Base-by-base conservation (phyloP, 2,113 vertebrate species). In the Pseudopodoces humilis region DNA sequence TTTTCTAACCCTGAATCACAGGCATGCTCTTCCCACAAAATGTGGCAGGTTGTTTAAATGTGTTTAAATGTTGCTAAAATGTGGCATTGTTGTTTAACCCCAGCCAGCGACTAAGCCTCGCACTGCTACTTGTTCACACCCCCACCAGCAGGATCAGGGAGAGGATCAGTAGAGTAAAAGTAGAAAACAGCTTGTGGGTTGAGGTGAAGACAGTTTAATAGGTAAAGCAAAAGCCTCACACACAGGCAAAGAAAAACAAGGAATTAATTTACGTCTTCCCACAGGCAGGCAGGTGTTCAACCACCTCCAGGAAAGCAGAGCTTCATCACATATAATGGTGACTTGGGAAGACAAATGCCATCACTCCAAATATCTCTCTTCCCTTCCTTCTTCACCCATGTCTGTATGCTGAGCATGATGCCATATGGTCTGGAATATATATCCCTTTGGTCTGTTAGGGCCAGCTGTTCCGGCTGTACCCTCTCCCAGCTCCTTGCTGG, bases 11-110 rank as follows among this genome's bases (percentile, higher is more conserved):
- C 33, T 7, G 24, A 74, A 70, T 33, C 49, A 52, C 37, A 76
- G 69, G 10, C n/a, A 31, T 2, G 2, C 7, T 62, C 15, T 86
- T 92, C 64, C 52, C 63, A 83, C 22, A 49, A n/a, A 13, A 30
- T 25, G 16, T 5, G 4, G 17, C 13, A 35, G 0, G 0, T 64
- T 20, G 22, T 27, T 47, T 47, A 39, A 47, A 47, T 58, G 6
- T 27, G 11, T 37, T 56, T 39, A 56, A 67, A 47, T 31, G 27
- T 37, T 65, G 20, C 67, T 68, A 21, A 58, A 47, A 47, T 33
- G 28, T 14, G n/a, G 28, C 63, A 15, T 31, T 47, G 20, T 47
- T 67, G 15, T 63, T 77, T 83, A 63, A 77, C 22, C 31, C 35
- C 56, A 77, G 31, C 25, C 31, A 56, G 56, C 30, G 63, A 1